Conservation (phyloP, 2,888 invertebrate species). For the Eristalis tenax region DNA sequence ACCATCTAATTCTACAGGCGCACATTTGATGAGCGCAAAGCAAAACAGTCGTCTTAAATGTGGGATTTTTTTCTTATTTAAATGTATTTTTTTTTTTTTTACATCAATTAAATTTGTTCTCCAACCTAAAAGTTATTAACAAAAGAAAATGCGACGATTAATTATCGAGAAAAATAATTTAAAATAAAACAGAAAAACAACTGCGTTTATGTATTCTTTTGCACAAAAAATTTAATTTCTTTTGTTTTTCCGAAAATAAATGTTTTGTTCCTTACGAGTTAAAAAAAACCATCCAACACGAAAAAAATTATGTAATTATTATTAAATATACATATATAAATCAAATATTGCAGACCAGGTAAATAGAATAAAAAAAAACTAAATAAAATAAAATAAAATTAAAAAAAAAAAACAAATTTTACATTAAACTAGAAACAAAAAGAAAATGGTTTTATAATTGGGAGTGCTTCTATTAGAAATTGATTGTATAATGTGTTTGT, state of each 20-base stretch:
- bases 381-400: constrained; percentile 66
- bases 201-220: constrained; percentile 56
- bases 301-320: constrained; percentile 58
- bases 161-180: background rate
- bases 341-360: constrained; percentile 73
- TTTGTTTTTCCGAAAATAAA: constrained; percentile 43
- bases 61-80: constrained; percentile 6
- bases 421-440: constrained; percentile 77
- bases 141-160: constrained; percentile 30
- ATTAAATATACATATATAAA: constrained; percentile 67
- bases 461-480: constrained; percentile 72
- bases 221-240: constrained; percentile 56
- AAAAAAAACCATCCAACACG: constrained; percentile 63
- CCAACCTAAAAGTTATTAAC: constrained; percentile 61
- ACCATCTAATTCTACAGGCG: constrained; percentile 24
- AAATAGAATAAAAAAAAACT: constrained; percentile 53
- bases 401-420: constrained; percentile 73
- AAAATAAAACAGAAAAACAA: constrained; percentile 46
- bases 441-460: constrained; percentile 77
- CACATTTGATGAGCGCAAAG: constrained; percentile 48
- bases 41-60: constrained; percentile 32
- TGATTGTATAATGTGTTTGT: constrained; percentile 43
- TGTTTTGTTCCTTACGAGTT: constrained; percentile 56
- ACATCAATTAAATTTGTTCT: constrained; percentile 28
- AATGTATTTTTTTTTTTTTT: constrained; percentile 23